phyloP scores from a whole-genome alignment of 2,888 invertebrate species.

The Rosalia funebris region DNA sequence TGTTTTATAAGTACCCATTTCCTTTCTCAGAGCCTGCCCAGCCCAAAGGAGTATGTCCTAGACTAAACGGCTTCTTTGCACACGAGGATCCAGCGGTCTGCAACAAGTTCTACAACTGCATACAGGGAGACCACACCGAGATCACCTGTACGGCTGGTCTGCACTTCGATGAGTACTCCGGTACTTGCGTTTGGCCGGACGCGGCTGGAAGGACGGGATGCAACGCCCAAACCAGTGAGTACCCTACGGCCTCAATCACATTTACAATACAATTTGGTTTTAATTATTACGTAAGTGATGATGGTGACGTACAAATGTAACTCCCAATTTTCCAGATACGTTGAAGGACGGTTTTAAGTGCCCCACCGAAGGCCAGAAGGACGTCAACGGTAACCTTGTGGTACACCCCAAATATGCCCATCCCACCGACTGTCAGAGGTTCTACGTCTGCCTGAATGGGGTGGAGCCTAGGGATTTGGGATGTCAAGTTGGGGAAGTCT shows the following conservation, averaged over 20 bases:
- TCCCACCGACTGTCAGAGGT: conserved; percentile 88
- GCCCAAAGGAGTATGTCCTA: conserved; percentile 77
- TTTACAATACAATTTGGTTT: no score
- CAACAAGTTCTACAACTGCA: conserved; percentile 89
- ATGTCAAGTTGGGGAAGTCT: conserved; percentile 88
- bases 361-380: conserved; percentile 75
- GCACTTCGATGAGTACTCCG: conserved; percentile 89
- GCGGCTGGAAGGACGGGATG: conserved; percentile 81
- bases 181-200: conserved; percentile 92
- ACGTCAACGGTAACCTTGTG: conserved; percentile 76
- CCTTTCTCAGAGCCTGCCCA: conserved; percentile 85
- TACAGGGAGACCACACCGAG: conserved; percentile 83
- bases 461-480: conserved; percentile 88
- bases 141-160: conserved; percentile 87
- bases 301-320: no score
- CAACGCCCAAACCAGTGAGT: conserved; percentile 63
- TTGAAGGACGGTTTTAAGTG: conserved; percentile 87
- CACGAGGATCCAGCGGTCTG: conserved; percentile 85
- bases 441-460: conserved; percentile 90
- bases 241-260: no score
- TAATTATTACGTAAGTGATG: no score
- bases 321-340: conserved; percentile 76
- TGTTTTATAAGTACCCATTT: no score
- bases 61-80: conserved; percentile 90
- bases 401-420: conserved; percentile 89